Evolutionary conservation across 2,888 invertebrate species (phyloP).

Genomic region (Anoplius nigerrimus): DNA sequence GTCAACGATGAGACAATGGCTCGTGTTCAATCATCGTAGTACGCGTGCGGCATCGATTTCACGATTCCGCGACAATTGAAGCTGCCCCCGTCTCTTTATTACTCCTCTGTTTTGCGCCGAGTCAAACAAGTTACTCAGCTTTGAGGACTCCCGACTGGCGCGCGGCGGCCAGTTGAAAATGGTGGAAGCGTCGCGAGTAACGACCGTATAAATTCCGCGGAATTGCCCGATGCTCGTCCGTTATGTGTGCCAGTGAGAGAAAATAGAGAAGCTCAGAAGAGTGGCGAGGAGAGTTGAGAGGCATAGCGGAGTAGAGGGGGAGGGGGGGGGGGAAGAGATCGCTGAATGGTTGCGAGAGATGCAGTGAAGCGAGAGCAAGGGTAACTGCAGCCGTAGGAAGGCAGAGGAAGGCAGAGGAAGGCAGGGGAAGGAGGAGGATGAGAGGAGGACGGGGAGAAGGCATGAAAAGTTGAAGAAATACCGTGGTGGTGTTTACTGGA

Average conservation of each 20-base stretch:
- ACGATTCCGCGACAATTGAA: slow-evolving; percentile 17
- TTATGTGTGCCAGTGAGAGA: slow-evolving; percentile 46
- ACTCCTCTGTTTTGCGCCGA: slow-evolving; percentile 53
- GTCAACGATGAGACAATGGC: neutral
- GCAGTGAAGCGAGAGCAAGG: no score
- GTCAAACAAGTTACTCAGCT: slow-evolving; percentile 54
- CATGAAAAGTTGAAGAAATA: slow-evolving; percentile 55
- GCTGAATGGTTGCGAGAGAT: no score
- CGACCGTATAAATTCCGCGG: slow-evolving; percentile 57
- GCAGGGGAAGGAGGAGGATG: slow-evolving; percentile 11
- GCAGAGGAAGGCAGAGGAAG: neutral
- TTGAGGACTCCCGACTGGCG: slow-evolving; percentile 33
- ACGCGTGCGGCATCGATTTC: neutral
- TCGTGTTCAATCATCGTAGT: neutral
- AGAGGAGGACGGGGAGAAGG: slow-evolving; percentile 3
- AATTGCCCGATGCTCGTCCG: slow-evolving; percentile 54
- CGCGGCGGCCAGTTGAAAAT: slow-evolving; percentile 45
- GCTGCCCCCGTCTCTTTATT: slow-evolving; percentile 46
- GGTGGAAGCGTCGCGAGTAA: slow-evolving; percentile 51
- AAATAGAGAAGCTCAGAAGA: slow-evolving; percentile 23
- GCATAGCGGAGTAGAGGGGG: no score
- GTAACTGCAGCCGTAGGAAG: neutral
- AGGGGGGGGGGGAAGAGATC: neutral
- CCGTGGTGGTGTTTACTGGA: slow-evolving; percentile 54
- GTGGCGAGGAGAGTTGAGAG: slow-evolving; percentile 2